A percentile compares a stretch with the other conserved stretches of the same genome.
phyloP scores from a whole-genome alignment of 2,113 vertebrate species.

The Echinops telfairi region DNA sequence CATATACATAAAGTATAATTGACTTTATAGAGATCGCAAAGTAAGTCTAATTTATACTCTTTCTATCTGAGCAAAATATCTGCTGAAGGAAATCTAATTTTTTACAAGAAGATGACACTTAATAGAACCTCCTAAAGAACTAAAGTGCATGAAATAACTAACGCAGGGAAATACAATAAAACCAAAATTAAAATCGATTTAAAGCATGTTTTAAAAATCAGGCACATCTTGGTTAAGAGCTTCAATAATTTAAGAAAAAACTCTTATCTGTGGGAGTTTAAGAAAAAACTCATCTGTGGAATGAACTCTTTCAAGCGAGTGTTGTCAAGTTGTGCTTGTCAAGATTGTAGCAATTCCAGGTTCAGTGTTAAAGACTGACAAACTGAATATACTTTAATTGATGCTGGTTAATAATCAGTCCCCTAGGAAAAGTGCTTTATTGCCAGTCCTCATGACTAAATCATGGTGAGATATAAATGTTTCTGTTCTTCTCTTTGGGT shows the following conservation, averaged over 20 bases:
- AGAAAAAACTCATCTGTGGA: background rate
- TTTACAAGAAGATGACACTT: background rate
- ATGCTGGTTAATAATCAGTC: background rate
- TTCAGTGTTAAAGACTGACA: background rate
- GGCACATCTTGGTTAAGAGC: background rate
- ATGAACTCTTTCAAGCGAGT: background rate
- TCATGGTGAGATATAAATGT: background rate
- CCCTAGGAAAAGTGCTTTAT: background rate
- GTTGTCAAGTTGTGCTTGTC: background rate
- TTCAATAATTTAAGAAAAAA: background rate
- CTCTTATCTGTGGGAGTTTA: background rate
- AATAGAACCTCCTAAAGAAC: background rate
- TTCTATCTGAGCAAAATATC: background rate
- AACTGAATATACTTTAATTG: background rate
- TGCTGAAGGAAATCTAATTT: background rate
- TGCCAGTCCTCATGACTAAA: background rate
- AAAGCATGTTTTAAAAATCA: background rate
- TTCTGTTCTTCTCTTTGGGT: background rate
- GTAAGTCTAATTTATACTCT: background rate
- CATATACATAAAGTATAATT: background rate
- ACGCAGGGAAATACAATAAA: background rate
- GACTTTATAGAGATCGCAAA: slow-evolving; percentile 9
- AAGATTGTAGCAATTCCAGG: background rate
- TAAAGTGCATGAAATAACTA: too few relatives aligned
- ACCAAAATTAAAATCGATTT: background rate